phyloP scores from a whole-genome alignment of 2,113 vertebrate species.

The Haemorhous mexicanus region DNA sequence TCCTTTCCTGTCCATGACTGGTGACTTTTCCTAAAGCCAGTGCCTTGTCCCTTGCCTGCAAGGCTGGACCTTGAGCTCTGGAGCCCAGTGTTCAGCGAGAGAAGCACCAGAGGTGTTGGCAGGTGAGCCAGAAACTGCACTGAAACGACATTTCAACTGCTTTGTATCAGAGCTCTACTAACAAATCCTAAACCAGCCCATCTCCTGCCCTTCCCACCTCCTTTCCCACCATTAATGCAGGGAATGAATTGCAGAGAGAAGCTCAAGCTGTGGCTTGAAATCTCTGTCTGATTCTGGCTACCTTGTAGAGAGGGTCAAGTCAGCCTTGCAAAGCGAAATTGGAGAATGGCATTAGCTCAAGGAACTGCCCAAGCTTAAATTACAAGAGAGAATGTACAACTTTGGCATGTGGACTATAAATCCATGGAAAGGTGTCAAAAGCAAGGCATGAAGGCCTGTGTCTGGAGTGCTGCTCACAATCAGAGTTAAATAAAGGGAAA shows the following conservation, averaged over 20 bases:
- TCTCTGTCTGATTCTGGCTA: background rate
- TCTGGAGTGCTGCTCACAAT: background rate
- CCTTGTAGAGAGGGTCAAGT: background rate
- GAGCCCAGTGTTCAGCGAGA: background rate
- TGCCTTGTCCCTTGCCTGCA: background rate
- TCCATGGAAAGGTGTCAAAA: background rate
- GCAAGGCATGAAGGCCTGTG: rapidly evolving
- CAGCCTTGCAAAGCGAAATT: background rate
- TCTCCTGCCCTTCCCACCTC: background rate
- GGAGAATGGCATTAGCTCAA: constrained; percentile 1
- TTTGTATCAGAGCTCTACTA: background rate
- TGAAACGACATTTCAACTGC: background rate
- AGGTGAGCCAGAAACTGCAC: background rate
- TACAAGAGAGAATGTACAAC: background rate
- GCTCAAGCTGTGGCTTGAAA: background rate
- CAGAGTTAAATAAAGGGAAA: background rate
- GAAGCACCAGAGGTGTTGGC: rapidly evolving
- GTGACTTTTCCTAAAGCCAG: background rate
- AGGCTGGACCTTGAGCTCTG: background rate
- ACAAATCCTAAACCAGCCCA: background rate
- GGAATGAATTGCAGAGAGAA: background rate
- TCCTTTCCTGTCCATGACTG: background rate
- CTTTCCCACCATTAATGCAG: background rate
- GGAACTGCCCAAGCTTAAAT: background rate
- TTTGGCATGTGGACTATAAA: constrained; percentile 28